Conservation (phyloP, 2,113 vertebrate genomes). For the Daphoenositta chrysoptera region DNA sequence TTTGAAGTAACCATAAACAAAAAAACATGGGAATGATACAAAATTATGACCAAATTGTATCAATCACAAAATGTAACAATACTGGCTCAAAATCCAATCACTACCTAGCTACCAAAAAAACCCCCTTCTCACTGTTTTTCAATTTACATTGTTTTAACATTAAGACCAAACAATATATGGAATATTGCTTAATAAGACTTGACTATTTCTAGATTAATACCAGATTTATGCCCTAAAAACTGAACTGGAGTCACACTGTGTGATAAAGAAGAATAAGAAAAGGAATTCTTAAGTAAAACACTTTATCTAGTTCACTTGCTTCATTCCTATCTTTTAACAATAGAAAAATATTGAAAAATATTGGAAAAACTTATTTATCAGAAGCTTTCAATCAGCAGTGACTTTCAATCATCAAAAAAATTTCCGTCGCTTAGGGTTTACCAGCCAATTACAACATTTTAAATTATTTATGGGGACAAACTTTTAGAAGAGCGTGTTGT, state of each 20-base stretch:
- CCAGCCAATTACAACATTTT: background rate
- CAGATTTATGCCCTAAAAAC: background rate
- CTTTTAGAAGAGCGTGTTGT: background rate
- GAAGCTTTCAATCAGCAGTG: background rate
- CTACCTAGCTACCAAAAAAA: background rate
- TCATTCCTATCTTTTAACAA: background rate
- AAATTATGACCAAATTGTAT: background rate
- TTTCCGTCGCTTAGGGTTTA: background rate
- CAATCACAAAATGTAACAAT: background rate
- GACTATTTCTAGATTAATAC: background rate
- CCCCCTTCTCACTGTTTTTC: background rate
- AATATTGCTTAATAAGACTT: background rate
- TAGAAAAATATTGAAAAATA: no score
- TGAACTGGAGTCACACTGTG: background rate
- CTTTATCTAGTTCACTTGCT: background rate
- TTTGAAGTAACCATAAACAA: background rate
- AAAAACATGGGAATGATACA: background rate
- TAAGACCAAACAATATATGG: background rate
- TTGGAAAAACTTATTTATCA: background rate
- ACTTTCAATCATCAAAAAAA: background rate
- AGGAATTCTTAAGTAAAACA: background rate
- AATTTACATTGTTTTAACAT: background rate
- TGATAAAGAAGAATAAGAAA: background rate
- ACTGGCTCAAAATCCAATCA: background rate
- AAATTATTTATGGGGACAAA: background rate